Evolutionary conservation across 2,888 invertebrate genomes (phyloP), one percentile per base, ranked within the genome.

Genomic region (Phaedon cochleariae): DNA sequence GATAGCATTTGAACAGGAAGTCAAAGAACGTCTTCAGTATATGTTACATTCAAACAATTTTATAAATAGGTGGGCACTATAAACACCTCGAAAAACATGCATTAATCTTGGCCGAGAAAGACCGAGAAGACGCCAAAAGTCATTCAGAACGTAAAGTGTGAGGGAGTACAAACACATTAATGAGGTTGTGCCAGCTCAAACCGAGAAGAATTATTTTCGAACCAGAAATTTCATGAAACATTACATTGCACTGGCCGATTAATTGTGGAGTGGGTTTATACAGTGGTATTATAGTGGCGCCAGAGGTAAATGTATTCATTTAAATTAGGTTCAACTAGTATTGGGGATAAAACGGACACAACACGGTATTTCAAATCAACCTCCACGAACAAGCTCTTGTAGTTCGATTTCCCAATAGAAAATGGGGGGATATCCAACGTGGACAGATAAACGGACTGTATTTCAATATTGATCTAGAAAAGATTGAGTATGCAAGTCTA

Each of bases 161-260:
- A 57, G 57, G 57, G 57, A 57, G 57, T 57, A 45, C 26, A 26
- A 46, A 57, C 45, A 45, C 41, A 57, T 46, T 57, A 57, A 57
- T 57, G 45, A 57, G 46, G 22, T 57, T 57, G 17, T 41, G 57
- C 45, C 21, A 37, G 45, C 21, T 17, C 26, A 45, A 21, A 20
- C 10, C 21, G 21, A 57, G 45, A 26, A 37, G 57, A 22, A 57
- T 57, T 57, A 57, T 57, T 57, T 29, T 29, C 21, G 22, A 21
- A 41, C 34, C 41, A 55, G 45, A 41, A 41, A 29, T 57, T 57
- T 45, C 18, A 46, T 21, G 45, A 57, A 10, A 57, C 26, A 18
- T 45, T 57, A 17, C 55, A 41, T 37, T 37, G 26, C 45, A 45
- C 6, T 18, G 1, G 12, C 17, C 45, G 18, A 57, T 45, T 17